phyloP scores from a whole-genome alignment of 2,113 vertebrate genomes.

The Cebus imitator region DNA sequence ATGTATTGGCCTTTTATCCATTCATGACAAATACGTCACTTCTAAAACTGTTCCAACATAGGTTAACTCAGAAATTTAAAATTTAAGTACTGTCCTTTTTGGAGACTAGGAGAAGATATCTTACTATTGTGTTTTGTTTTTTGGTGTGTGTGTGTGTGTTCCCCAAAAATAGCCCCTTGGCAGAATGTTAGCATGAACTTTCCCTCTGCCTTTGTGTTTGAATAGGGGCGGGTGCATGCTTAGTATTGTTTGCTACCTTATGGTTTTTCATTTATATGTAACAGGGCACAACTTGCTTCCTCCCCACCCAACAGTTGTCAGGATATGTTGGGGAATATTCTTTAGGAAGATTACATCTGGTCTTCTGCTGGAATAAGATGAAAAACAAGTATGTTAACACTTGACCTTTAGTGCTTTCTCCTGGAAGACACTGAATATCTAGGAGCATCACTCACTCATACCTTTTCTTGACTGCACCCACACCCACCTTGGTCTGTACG shows the following conservation, averaged over 20 bases:
- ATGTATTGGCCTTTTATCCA: conserved; percentile 9
- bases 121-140: not conserved
- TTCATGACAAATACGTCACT: not conserved
- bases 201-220: conserved; percentile 54
- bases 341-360: conserved; percentile 17
- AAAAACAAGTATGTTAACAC: conserved; percentile 3
- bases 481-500: not conserved
- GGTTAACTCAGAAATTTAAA: not conserved
- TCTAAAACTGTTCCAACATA: not conserved
- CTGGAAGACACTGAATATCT: not conserved
- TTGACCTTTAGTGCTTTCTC: not conserved
- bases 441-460: not conserved
- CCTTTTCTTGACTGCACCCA: not conserved
- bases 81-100: not conserved
- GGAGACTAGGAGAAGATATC: not conserved
- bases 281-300: conserved; percentile 75
- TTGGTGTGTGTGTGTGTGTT: not conserved
- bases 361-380: not conserved
- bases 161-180: conserved; percentile 31
- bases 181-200: conserved; percentile 50
- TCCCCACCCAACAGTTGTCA: conserved; percentile 50
- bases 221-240: conserved; percentile 39
- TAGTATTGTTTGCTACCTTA: conserved; percentile 71
- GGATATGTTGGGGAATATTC: conserved; percentile 28
- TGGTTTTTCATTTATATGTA: conserved; percentile 80